Evolutionary conservation across 1,140 invertebrate species (phyloP).

Genomic region (Tetranychus urticae): DNA sequence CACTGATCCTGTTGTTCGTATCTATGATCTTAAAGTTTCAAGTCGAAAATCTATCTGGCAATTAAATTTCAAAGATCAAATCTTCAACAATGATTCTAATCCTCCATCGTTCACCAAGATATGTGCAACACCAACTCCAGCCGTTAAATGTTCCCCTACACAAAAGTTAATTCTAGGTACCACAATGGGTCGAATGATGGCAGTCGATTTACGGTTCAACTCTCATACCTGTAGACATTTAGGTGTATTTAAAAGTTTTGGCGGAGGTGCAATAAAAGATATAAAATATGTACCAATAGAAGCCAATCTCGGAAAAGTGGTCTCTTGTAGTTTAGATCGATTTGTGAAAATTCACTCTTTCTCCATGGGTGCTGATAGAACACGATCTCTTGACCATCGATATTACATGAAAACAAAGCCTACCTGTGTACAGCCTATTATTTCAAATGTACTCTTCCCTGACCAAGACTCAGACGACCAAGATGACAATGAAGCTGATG

Average conservation of each 20-base stretch:
- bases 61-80: conserved; percentile 8
- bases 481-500: background rate
- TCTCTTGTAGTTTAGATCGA: conserved; percentile 9
- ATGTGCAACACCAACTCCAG: conserved; percentile 1
- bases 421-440: conserved; percentile 10
- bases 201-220: conserved; percentile 7
- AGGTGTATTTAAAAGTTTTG: conserved; percentile 8
- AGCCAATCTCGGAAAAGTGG: background rate
- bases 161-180: conserved; percentile 6
- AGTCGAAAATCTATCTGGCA: conserved; percentile 1
- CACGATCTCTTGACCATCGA: conserved; percentile 4
- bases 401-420: conserved; percentile 9
- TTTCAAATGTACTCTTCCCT: background rate
- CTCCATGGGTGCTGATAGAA: background rate
- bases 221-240: conserved; percentile 2
- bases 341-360: conserved; percentile 9
- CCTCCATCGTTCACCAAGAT: conserved; percentile 5
- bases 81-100: conserved; percentile 8
- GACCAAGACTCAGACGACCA: background rate
- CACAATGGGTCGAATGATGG: conserved; percentile 9
- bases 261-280: conserved; percentile 8
- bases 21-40: conserved; percentile 8
- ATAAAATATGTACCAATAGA: conserved; percentile 6
- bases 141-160: background rate
- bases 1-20: conserved; percentile 4